Conservation (phyloP, 2,888 invertebrate genomes). For the Cryptus viduatorius region DNA sequence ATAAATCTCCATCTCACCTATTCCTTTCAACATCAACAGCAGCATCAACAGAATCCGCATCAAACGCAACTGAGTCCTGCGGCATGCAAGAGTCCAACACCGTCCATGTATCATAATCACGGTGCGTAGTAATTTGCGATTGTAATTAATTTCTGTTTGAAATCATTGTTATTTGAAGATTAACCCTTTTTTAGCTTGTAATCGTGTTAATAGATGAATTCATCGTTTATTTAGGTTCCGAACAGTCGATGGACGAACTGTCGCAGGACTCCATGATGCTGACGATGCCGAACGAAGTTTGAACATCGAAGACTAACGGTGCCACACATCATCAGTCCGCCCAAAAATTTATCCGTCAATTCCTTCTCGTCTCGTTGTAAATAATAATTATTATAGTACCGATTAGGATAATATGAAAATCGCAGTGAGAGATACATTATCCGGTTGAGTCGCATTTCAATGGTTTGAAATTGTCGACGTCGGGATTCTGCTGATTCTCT, state of each 20-base stretch:
- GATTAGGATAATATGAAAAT: slow-evolving; percentile 17
- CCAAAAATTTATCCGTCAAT: slow-evolving; percentile 1
- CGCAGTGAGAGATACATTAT: neutral
- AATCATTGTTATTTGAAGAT: neutral
- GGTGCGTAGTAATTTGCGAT: slow-evolving; percentile 74
- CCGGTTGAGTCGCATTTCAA: slow-evolving; percentile 18
- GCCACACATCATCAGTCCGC: neutral
- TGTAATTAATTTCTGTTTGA: slow-evolving; percentile 83
- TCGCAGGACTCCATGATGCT: slow-evolving; percentile 95
- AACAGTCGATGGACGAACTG: slow-evolving; percentile 91
- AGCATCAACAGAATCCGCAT: slow-evolving; percentile 78
- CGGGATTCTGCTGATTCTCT: slow-evolving; percentile 4
- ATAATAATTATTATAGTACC: slow-evolving; percentile 45
- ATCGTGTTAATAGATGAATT: slow-evolving; percentile 6
- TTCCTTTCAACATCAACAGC: slow-evolving; percentile 93
- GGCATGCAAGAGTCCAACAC: slow-evolving; percentile 83
- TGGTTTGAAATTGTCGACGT: neutral
- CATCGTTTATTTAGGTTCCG: slow-evolving; percentile 87
- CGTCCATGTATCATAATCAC: slow-evolving; percentile 83
- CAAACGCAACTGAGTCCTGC: slow-evolving; percentile 80
- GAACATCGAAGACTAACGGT: slow-evolving; percentile 73
- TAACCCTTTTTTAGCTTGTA: slow-evolving; percentile 4
- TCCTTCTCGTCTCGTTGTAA: slow-evolving; percentile 55
- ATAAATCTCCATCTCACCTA: slow-evolving; percentile 95
- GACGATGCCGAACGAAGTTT: slow-evolving; percentile 94